Conservation (phyloP, 2,888 invertebrate genomes). For the Dione juno region DNA sequence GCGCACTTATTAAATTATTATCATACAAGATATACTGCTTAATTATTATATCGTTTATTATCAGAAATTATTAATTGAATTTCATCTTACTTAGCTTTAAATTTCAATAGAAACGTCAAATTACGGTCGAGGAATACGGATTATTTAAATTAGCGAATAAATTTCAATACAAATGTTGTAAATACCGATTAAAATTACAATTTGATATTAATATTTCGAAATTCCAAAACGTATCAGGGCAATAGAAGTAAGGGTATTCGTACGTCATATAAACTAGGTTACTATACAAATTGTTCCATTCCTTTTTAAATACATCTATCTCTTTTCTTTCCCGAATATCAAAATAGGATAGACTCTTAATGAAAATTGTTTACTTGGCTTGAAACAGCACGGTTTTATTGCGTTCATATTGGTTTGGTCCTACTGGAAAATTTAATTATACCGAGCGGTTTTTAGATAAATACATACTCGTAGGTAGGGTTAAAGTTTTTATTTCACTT, state of each 20-base stretch:
- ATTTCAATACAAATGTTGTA: constrained; percentile 11
- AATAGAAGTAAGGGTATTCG: neutral
- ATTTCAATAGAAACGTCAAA: constrained; percentile 1
- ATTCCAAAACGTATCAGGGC: neutral
- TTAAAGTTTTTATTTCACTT: neutral
- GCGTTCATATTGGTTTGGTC: constrained; percentile 4
- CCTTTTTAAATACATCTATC: constrained; percentile 9
- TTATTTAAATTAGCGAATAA: constrained; percentile 20
- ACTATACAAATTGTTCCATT: constrained; percentile 11
- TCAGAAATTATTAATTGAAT: neutral
- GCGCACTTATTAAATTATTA: neutral
- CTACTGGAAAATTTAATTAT: constrained; percentile 12
- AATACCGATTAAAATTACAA: constrained; percentile 11
- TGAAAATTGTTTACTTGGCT: constrained; percentile 24
- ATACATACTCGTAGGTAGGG: neutral
- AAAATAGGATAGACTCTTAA: neutral
- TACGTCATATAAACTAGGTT: neutral
- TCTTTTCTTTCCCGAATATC: neutral
- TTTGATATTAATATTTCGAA: constrained; percentile 1
- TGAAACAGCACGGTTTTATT: constrained; percentile 20
- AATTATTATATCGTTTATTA: neutral
- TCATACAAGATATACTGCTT: neutral
- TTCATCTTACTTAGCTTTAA: neutral
- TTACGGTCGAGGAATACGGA: neutral
- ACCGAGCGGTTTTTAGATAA: constrained; percentile 9